Evolutionary conservation across 92 coral and sea anemone species (phyloP).

Genomic region (Epizoanthus stellaris): DNA sequence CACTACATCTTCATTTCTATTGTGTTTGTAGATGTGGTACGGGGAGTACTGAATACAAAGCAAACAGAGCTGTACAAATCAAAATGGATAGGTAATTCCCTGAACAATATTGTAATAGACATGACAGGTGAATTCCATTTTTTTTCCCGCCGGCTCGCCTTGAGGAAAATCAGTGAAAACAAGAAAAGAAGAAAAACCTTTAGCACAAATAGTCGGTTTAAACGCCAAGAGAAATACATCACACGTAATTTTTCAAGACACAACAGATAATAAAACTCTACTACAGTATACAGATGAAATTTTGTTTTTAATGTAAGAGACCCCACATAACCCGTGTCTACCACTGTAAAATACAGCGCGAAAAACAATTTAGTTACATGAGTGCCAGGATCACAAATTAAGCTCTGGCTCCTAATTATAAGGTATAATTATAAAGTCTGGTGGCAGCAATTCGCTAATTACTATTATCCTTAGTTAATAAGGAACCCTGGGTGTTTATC

Average conservation of each 20-base stretch:
- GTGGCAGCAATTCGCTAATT: constrained; percentile 49
- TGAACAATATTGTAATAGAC: constrained; percentile 36
- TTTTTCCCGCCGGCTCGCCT: constrained; percentile 37
- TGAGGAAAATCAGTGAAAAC: constrained; percentile 17
- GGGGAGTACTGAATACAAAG: constrained; percentile 36
- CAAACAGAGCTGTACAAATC: constrained; percentile 46
- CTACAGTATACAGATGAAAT: background rate
- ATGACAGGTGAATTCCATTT: constrained; percentile 32
- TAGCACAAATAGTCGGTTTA: background rate
- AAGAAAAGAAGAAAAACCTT: background rate
- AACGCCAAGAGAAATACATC: background rate
- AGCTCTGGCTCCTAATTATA: constrained; percentile 16
- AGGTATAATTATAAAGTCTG: constrained; percentile 1
- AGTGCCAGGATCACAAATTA: background rate
- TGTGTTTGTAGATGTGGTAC: constrained; percentile 49
- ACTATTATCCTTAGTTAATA: constrained; percentile 44
- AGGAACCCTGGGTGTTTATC: constrained; percentile 38
- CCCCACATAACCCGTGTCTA: background rate
- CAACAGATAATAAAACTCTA: background rate
- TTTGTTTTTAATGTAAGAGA: constrained; percentile 37
- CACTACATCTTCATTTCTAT: constrained; percentile 26
- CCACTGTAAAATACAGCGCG: background rate
- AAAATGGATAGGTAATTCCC: constrained; percentile 25
- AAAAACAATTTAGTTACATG: too few species aligned
- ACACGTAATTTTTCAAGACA: background rate